Conservation (phyloP, 2,797 vertebrate species). For the Diplodus puntazzo region DNA sequence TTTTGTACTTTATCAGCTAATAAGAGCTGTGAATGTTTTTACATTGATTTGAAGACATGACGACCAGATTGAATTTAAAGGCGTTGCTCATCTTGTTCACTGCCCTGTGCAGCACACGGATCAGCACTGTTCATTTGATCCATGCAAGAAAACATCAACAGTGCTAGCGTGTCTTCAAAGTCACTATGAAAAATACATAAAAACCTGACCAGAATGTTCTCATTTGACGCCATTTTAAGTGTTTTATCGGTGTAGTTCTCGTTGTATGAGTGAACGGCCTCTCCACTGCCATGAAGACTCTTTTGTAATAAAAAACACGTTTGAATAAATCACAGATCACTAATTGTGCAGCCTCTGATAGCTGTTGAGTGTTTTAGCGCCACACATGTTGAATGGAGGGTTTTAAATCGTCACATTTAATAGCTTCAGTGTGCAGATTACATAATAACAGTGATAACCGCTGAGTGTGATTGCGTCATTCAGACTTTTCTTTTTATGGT, state of each 20-base stretch:
- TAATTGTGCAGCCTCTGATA: slow-evolving; percentile 3
- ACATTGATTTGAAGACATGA: background rate
- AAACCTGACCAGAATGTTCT: background rate
- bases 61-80: background rate
- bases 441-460: background rate
- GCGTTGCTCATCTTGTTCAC: background rate
- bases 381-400: slow-evolving; percentile 12
- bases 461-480: slow-evolving; percentile 13
- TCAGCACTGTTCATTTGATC: background rate
- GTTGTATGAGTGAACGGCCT: background rate
- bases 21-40: slow-evolving; percentile 24
- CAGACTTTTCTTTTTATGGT: slow-evolving; percentile 8
- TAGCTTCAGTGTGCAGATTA: background rate
- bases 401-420: background rate
- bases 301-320: background rate
- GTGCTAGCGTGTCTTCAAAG: background rate
- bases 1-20: slow-evolving; percentile 21
- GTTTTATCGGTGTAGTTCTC: background rate
- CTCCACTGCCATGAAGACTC: background rate
- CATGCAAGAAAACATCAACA: slow-evolving; percentile 14
- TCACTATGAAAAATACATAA: background rate
- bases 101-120: background rate
- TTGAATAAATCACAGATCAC: slow-evolving; percentile 12
- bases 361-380: background rate
- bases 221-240: slow-evolving; percentile 9